Evolutionary conservation across 2,888 invertebrate genomes (phyloP).

Genomic region (Entomobrya multifasciata): DNA sequence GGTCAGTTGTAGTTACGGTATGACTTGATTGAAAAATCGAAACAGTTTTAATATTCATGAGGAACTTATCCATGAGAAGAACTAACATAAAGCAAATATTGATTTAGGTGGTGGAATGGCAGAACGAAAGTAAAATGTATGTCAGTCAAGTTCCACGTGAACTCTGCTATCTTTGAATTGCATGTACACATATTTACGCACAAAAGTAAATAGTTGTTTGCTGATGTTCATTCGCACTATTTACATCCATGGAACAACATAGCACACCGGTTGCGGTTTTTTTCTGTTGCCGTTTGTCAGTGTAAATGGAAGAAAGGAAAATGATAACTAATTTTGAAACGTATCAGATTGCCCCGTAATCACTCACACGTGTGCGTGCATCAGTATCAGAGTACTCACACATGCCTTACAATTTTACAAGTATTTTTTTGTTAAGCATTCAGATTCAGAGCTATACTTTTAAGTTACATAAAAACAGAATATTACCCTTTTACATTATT

Average conservation of each 20-base stretch:
- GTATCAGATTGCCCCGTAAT: background rate
- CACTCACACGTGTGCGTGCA: background rate
- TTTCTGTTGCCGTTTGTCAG: background rate
- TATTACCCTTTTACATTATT: no score
- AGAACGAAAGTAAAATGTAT: background rate
- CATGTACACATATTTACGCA: background rate
- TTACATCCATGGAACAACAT: no score
- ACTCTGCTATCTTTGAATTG: background rate
- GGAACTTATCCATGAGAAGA: no score
- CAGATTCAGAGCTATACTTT: no score
- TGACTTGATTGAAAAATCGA: conserved; percentile 23
- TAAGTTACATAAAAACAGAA: no score
- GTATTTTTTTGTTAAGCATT: no score
- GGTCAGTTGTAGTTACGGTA: conserved; percentile 1
- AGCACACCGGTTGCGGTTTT: no score
- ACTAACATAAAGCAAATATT: no score
- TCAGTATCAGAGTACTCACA: no score
- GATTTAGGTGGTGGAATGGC: background rate
- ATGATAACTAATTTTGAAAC: no score
- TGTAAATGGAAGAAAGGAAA: background rate
- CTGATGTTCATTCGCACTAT: no score
- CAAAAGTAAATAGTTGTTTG: background rate
- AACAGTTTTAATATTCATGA: conserved; percentile 9
- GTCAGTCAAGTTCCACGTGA: background rate
- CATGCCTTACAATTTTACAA: no score